Base-by-base conservation (phyloP, 2,888 invertebrate species). In the Auanema sp. region DNA sequence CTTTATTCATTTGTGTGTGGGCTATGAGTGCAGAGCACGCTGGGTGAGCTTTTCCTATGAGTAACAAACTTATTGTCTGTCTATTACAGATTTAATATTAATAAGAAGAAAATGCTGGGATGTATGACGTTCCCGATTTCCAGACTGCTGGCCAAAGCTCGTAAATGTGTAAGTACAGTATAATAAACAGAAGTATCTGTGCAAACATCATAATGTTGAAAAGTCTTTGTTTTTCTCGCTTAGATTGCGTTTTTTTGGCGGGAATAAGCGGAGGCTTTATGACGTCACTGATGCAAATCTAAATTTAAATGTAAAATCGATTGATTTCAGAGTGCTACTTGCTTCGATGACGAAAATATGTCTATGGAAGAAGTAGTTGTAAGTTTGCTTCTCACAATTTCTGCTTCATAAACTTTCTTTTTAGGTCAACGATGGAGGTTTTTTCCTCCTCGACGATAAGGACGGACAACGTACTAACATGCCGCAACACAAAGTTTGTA, bases 41-140 rank as follows among this genome's bases (percentile, higher is more conserved):
- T 23, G 24, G 24, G 53, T 53, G 23, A 23, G 53, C 33, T 18
- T 53, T 24, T 53, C 16, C 53, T 23, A 16, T 25, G 47, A 47
- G 47, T n/a, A n/a, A 10, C 47, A n/a, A 47, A 47, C 50, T 24
- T 50, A 24, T 24, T 23, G 50, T 23, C 12, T n/a, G 24, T 23
- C 1, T 11, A 14, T 23, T 53, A 25, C 53, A 53, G 53, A 16
- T 18, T 24, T 16, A 24, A 24, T 33, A 23, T 53, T 33, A 58
- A 58, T 14, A 55, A 42, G 55, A 69, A 69, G 56, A 69, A 71
- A 54, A 54, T 78, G 42, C 66, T 79, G 25, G 79, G 79, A 43
- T 72, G 76, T 47, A 79, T 79, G 79, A 67, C 74, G 11, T 79
- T 79, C 60, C 75, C 77, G 43, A 60, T 79, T 18, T 58, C 60